phyloP scores from a whole-genome alignment of 2,113 vertebrate genomes.

The Nanorana parkeri region DNA sequence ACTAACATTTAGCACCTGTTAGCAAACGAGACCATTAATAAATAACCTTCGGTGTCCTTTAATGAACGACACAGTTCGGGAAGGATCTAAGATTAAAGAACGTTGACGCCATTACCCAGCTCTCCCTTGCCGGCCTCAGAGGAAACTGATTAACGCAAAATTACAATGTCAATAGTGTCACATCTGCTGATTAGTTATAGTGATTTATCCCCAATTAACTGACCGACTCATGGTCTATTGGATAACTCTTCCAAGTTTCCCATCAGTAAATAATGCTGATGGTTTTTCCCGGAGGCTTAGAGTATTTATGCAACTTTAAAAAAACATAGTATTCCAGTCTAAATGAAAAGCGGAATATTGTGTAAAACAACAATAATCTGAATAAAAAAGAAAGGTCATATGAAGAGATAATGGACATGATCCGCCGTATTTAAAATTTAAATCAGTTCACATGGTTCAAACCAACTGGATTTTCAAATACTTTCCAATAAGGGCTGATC shows the following conservation, averaged over 20 bases:
- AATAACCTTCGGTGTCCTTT: not conserved
- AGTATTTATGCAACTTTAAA: too few species aligned
- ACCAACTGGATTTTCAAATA: too few species aligned
- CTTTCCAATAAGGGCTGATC: too few species aligned
- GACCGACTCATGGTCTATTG: not conserved
- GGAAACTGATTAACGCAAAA: conserved; percentile 8
- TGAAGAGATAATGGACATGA: too few species aligned
- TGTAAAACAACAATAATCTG: too few species aligned
- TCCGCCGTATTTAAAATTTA: too few species aligned
- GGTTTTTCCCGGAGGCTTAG: too few species aligned
- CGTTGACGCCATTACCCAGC: not conserved
- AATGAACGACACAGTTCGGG: not conserved
- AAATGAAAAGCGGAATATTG: too few species aligned
- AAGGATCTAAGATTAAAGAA: not conserved
- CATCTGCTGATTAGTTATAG: conserved; percentile 15
- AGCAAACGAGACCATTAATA: conserved; percentile 7
- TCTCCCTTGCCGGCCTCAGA: not conserved
- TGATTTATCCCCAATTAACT: conserved; percentile 36
- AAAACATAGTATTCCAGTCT: too few species aligned
- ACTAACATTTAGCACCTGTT: not conserved
- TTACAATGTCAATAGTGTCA: conserved; percentile 43
- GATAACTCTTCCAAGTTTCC: not conserved
- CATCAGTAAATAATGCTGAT: too few species aligned
- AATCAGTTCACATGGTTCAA: too few species aligned
- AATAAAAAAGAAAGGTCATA: too few species aligned